Conservation (phyloP, 2,797 vertebrate species). For the Telmatherina bonti region DNA sequence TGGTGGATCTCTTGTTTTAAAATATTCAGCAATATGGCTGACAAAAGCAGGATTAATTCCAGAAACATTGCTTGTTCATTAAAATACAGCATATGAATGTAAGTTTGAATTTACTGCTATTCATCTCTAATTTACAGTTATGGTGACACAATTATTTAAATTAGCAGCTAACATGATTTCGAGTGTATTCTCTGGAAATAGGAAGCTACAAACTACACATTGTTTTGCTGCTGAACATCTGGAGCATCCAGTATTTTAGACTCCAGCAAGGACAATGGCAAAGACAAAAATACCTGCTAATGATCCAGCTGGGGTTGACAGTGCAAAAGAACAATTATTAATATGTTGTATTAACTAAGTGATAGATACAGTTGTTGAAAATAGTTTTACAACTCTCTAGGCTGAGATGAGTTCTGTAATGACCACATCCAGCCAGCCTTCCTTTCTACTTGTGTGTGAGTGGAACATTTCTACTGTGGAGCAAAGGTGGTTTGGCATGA, state of each 20-base stretch:
- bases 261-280: constrained; percentile 1
- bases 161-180: not conserved
- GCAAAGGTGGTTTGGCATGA: not conserved
- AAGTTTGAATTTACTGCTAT: not conserved
- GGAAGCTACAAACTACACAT: constrained; percentile 46
- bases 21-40: not conserved
- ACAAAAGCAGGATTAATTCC: not conserved
- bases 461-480: not conserved
- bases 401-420: not conserved
- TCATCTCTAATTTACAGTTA: not conserved
- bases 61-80: not conserved
- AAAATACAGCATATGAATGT: not conserved
- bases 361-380: not conserved
- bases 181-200: constrained; percentile 30
- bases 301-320: not conserved
- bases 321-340: not conserved
- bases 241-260: constrained; percentile 33
- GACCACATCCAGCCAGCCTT: not conserved
- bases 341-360: constrained; percentile 4
- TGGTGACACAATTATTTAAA: not conserved
- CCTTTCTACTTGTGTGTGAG: not conserved
- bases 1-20: not conserved
- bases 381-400: not conserved
- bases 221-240: constrained; percentile 47
- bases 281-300: constrained; percentile 12